phyloP scores from a whole-genome alignment of 2,888 invertebrate genomes.

The Himalopsyche anomala region DNA sequence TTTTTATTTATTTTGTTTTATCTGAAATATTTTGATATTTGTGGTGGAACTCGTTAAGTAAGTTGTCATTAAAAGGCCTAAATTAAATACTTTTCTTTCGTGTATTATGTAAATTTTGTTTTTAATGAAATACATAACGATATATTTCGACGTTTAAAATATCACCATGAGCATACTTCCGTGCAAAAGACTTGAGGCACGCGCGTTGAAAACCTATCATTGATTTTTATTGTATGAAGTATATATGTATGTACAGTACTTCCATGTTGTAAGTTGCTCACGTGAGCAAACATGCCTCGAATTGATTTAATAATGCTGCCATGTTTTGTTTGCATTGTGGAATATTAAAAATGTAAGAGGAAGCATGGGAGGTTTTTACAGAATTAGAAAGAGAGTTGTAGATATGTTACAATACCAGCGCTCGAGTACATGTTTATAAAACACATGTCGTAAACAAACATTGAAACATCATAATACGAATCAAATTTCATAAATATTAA shows the following conservation, averaged over 20 bases:
- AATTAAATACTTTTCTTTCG: neutral
- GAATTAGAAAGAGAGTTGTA: constrained; percentile 26
- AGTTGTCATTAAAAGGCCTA: neutral
- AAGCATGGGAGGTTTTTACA: constrained; percentile 12
- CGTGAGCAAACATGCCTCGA: constrained; percentile 34
- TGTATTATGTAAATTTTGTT: neutral
- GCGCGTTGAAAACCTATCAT: constrained; percentile 37
- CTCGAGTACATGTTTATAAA: neutral
- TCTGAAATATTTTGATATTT: no score
- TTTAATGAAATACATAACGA: constrained; percentile 35
- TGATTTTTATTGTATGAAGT: constrained; percentile 39
- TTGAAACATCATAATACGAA: constrained; percentile 20
- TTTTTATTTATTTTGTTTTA: no score
- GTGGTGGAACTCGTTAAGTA: no score
- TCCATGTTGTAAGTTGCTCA: constrained; percentile 22
- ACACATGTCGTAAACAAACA: constrained; percentile 29
- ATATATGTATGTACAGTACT: neutral
- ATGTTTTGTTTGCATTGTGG: constrained; percentile 39
- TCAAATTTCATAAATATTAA: constrained; percentile 9
- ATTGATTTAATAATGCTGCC: constrained; percentile 41
- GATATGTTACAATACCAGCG: neutral
- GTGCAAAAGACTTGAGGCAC: constrained; percentile 23
- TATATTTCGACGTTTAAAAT: neutral
- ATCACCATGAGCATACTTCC: neutral
- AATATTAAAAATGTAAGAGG: constrained; percentile 45